Percentiles rank a stretch among this genome's conserved stretches.
Conservation (phyloP, 2,888 invertebrate species). For the Rotaria sp. region DNA sequence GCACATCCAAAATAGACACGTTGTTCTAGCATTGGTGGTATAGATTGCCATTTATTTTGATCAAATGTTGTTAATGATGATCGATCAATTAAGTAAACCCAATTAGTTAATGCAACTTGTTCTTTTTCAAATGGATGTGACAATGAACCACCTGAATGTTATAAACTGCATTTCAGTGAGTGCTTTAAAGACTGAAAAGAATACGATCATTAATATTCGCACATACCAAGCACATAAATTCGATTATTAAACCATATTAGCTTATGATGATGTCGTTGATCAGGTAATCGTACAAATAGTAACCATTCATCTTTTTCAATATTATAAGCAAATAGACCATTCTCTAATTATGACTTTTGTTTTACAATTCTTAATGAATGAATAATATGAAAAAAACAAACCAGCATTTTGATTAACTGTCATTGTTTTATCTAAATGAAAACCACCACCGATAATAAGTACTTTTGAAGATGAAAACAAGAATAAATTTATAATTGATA, state of each 20-base stretch:
- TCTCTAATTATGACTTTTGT: background rate
- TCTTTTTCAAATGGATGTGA: slow-evolving; percentile 6
- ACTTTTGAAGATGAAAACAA: background rate
- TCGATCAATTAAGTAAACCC: background rate
- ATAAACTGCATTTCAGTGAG: too few species aligned
- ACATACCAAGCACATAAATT: background rate
- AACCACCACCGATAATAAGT: background rate
- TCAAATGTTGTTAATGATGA: too few species aligned
- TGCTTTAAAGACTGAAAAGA: background rate
- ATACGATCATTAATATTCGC: background rate
- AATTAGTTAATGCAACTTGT: background rate
- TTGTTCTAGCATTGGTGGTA: background rate
- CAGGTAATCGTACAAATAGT: background rate
- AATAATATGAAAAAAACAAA: background rate
- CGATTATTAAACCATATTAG: background rate
- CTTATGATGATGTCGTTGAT: background rate
- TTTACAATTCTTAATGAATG: background rate
- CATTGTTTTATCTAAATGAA: background rate
- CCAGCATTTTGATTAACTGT: background rate
- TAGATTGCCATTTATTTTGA: background rate
- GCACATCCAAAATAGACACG: background rate
- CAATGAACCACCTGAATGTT: background rate
- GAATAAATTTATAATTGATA: too few species aligned
- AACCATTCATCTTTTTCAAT: background rate
- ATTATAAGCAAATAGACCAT: background rate